Conservation (phyloP, 2,797 vertebrate genomes). For the Limnodromus scolopaceus region DNA sequence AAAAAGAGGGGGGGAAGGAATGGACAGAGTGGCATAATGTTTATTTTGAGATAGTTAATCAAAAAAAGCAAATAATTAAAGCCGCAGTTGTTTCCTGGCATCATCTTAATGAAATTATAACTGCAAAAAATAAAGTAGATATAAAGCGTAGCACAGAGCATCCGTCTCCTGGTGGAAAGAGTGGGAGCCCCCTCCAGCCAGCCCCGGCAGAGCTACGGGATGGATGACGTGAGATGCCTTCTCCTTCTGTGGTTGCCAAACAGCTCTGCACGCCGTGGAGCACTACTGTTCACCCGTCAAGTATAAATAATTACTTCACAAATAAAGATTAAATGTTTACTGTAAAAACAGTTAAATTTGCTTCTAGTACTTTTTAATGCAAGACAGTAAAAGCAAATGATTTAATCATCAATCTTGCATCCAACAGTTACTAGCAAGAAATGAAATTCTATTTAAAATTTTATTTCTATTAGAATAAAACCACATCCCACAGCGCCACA, state of each 20-base stretch:
- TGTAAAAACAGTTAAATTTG: slow-evolving; percentile 64
- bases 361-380: slow-evolving; percentile 45
- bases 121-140: not conserved
- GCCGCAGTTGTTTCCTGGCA: not conserved
- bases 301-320: slow-evolving; percentile 34
- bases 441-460: slow-evolving; percentile 20
- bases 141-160: not conserved
- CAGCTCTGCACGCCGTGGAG: not conserved
- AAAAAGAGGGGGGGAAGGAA: not conserved
- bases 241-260: not conserved
- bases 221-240: not conserved
- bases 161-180: not conserved
- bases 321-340: slow-evolving; percentile 63
- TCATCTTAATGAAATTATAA: slow-evolving; percentile 1
- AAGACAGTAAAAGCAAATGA: slow-evolving; percentile 54
- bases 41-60: slow-evolving; percentile 48
- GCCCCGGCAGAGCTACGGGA: not conserved
- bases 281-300: not conserved
- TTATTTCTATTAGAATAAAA: slow-evolving; percentile 45
- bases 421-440: slow-evolving; percentile 12
- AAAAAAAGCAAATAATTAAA: slow-evolving; percentile 39
- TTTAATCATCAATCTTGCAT: slow-evolving; percentile 40
- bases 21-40: slow-evolving; percentile 36
- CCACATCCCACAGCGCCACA: not conserved
- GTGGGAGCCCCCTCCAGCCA: not conserved